Conservation (phyloP, 2,888 invertebrate species). For the Apodemia zela region DNA sequence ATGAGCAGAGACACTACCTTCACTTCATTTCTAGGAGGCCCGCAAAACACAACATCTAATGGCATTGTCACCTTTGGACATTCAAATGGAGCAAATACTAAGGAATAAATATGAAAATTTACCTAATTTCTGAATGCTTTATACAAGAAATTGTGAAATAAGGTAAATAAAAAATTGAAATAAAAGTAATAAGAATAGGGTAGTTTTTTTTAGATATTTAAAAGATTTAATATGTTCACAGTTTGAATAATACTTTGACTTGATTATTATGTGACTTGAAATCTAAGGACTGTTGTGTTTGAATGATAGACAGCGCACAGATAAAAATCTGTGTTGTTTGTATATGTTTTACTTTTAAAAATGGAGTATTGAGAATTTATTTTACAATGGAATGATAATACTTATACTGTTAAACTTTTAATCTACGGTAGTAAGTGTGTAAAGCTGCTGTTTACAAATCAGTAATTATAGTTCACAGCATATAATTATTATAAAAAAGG, state of each 20-base stretch:
- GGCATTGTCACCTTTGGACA: slow-evolving; percentile 45
- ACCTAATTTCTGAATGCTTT: not conserved
- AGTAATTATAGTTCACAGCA: too few relatives aligned
- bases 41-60: slow-evolving; percentile 51
- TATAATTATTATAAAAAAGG: too few relatives aligned
- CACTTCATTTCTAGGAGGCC: slow-evolving; percentile 74
- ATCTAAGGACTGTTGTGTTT: too few relatives aligned
- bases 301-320: not conserved
- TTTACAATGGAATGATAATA: too few relatives aligned
- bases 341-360: too few relatives aligned
- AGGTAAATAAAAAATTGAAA: not conserved
- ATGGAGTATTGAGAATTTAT: too few relatives aligned
- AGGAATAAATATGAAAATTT: slow-evolving; percentile 23
- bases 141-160: not conserved
- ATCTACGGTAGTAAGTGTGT: too few relatives aligned
- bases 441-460: too few relatives aligned
- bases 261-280: not conserved
- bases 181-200: not conserved
- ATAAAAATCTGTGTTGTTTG: not conserved
- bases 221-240: not conserved
- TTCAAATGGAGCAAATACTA: slow-evolving; percentile 36
- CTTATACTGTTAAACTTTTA: too few relatives aligned
- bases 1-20: slow-evolving; percentile 76
- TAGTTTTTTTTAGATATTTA: too few relatives aligned
- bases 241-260: not conserved